Base-by-base conservation (phyloP, 2,888 invertebrate genomes). In the Tridacna gigas region DNA sequence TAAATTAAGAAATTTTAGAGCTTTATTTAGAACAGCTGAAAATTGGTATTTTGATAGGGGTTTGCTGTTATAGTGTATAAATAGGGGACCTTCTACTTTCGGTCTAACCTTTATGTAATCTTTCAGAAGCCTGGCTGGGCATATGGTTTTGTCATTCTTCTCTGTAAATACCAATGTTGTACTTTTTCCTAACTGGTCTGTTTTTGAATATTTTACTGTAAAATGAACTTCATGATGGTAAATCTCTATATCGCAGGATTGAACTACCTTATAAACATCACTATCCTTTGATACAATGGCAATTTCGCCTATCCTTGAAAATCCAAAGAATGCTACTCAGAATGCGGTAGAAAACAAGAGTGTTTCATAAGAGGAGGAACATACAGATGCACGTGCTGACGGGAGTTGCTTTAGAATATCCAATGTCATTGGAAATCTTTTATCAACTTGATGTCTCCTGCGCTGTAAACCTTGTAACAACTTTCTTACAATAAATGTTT, bases 231-330 rank as follows among this genome's bases (percentile, higher is more conserved):
- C 15, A 0, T 75, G 22, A 3, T 61, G 61, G 0, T 60, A 25
- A 2, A 25, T 56, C 11, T 56, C 26, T 18, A 12, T 25, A 12
- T 80, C 80, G 73, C 48, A 61, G 71, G 13, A 63, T 1, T 18
- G 13, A 20, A 0, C n/a, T 15, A 4, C 9, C 0, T 15, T 25
- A 15, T 47, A 61, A 60, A 37, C 65, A 76, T 22, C 51, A 15
- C 12, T 51, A 11, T 51, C 12, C 12, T 15, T 51, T 13, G 12
- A 11, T 15, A 13, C 51, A 51, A 76, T 65, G 5, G 79, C 74
- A 4, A 84, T 5, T 37, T 84, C 84, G 66, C 84, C 78, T 18
- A 84, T 65, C 25, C 82, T 63, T 18, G 82, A 77, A 28, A 84
- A 37, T n/a, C 84, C 81, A 77, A 77, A 82, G 56, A 81, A 84